Conservation (phyloP, 2,888 invertebrate species). For the Lasioglossum pauxillum region DNA sequence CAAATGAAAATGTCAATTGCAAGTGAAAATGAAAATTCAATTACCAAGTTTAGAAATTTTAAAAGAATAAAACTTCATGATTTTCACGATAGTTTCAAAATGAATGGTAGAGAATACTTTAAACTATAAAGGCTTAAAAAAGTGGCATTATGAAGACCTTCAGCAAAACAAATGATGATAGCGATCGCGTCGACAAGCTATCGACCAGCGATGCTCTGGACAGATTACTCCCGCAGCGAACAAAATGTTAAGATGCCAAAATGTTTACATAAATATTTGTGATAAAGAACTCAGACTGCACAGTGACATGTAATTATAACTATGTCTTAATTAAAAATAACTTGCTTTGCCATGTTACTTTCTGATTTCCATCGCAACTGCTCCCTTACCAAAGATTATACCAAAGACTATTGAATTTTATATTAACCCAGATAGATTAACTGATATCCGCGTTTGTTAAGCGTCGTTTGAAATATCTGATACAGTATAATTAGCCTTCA, state of each 20-base stretch:
- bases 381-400: neutral
- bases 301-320: too few relatives aligned
- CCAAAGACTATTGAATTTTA: neutral
- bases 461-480: neutral
- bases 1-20: too few relatives aligned
- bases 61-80: neutral
- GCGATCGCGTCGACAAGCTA: neutral
- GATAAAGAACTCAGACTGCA: neutral
- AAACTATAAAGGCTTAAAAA: neutral
- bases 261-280: neutral
- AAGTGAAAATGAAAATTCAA: too few relatives aligned
- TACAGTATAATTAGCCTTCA: too few relatives aligned
- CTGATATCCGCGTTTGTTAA: neutral
- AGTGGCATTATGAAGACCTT: constrained; percentile 55
- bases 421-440: neutral
- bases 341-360: neutral
- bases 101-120: neutral
- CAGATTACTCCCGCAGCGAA: neutral
- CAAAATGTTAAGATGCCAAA: neutral
- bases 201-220: neutral
- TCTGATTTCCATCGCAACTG: neutral
- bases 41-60: neutral
- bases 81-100: neutral
- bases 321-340: neutral
- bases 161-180: neutral